Conservation (phyloP, 53 echinoderm and acorn worm genomes). For the Luidia sarsii region DNA sequence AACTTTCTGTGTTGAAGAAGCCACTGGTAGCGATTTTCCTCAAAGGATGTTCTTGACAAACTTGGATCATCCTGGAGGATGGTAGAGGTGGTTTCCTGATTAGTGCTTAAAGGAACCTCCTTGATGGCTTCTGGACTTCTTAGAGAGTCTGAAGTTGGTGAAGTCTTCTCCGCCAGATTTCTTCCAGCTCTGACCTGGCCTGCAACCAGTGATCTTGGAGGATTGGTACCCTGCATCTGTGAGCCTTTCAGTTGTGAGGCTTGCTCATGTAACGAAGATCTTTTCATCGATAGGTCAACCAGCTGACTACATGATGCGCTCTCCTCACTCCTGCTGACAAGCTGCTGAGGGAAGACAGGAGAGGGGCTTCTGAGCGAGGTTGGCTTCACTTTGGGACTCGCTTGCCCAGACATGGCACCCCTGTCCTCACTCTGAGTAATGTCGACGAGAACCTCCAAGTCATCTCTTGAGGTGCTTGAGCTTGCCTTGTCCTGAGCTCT, state of each 20-base stretch:
- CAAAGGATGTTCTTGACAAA: constrained; percentile 4
- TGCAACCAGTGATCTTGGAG: no score
- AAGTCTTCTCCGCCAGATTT: no score
- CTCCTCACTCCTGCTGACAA: no score
- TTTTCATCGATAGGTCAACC: not conserved
- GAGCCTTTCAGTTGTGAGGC: not conserved
- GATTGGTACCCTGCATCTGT: no score
- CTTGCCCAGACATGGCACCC: constrained; percentile 32
- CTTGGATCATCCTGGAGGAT: not conserved
- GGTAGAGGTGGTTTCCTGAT: not conserved
- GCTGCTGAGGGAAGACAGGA: not conserved
- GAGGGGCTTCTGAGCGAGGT: not conserved
- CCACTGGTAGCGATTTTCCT: constrained; percentile 10
- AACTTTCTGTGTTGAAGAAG: not conserved
- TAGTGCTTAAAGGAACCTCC: not conserved
- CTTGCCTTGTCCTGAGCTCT: not conserved
- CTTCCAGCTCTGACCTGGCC: no score
- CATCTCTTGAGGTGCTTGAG: not conserved
- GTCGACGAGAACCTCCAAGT: constrained; percentile 36
- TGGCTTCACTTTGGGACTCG: constrained; percentile 16
- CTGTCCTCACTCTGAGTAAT: constrained; percentile 43
- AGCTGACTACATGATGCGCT: no score
- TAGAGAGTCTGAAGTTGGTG: no score
- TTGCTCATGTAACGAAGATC: not conserved
- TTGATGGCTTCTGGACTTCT: no score